Conservation (phyloP, 2,797 vertebrate species). For the Anguilla anguilla region DNA sequence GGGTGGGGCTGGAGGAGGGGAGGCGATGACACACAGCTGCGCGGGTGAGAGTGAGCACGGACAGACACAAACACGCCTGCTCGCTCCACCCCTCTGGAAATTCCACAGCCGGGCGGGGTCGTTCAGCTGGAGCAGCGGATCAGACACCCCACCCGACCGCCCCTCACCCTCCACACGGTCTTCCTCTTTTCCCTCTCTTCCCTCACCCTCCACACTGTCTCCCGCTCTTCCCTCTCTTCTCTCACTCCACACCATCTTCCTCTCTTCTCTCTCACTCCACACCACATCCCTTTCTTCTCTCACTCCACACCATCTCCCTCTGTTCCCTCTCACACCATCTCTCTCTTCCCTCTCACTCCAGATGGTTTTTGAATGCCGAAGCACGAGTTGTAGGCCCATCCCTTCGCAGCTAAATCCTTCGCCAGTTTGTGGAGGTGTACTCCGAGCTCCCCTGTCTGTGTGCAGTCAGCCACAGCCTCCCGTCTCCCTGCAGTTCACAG, state of each 20-base stretch:
- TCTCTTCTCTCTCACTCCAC: background rate
- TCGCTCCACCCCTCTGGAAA: background rate
- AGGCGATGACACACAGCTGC: slow-evolving; percentile 15
- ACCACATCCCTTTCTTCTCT: too few species aligned
- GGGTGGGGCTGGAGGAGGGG: slow-evolving; percentile 52
- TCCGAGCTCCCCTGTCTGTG: background rate
- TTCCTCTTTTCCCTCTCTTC: too few species aligned
- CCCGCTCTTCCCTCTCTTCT: background rate
- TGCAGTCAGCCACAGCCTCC: background rate
- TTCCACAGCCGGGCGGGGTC: background rate
- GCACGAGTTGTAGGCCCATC: too few species aligned
- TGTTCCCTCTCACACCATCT: background rate
- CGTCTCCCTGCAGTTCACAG: background rate
- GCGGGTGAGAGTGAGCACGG: background rate
- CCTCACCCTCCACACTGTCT: background rate
- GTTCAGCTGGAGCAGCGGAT: background rate
- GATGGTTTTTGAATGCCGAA: too few species aligned
- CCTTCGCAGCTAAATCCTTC: too few species aligned
- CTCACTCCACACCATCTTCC: background rate
- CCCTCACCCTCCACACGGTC: background rate
- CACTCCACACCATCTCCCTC: background rate
- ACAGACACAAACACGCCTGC: slow-evolving; percentile 21
- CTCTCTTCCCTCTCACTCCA: background rate
- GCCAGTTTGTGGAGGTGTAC: background rate
- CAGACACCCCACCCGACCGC: background rate